phyloP scores from a whole-genome alignment of 2,888 invertebrate species.

The Phengaris alcon region DNA sequence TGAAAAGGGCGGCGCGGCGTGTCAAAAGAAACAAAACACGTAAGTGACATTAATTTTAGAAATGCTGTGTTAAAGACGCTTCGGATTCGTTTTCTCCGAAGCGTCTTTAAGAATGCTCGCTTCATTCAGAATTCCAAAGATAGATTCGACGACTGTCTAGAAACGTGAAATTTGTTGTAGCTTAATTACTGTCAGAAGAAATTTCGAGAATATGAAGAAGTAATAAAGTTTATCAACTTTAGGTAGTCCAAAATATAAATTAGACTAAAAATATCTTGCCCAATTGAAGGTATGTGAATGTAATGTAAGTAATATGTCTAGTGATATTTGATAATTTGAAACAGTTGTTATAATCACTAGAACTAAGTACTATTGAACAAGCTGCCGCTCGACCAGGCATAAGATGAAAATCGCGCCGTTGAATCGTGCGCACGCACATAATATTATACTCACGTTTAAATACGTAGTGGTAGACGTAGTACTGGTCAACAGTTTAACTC shows the following conservation, averaged over 20 bases:
- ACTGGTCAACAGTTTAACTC: no score
- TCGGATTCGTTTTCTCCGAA: no score
- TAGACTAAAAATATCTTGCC: not conserved
- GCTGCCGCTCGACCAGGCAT: no score
- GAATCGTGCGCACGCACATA: no score
- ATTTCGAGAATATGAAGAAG: not conserved
- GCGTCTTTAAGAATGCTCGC: not conserved
- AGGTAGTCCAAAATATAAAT: not conserved
- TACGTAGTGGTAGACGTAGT: no score
- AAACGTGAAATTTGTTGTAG: not conserved
- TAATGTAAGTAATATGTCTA: no score
- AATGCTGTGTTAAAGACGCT: not conserved
- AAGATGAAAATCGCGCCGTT: no score
- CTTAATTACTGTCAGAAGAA: not conserved
- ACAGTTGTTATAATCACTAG: no score
- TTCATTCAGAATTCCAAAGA: not conserved
- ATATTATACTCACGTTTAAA: no score
- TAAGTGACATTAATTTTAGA: conserved; percentile 18
- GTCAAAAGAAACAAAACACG: conserved; percentile 17
- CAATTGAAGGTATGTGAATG: no score
- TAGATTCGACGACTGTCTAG: not conserved
- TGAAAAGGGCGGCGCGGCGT: conserved; percentile 18
- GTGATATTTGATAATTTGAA: not conserved
- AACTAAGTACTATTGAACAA: no score
- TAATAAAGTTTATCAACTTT: not conserved